Evolutionary conservation across 2,113 vertebrate genomes (phyloP).

Genomic region (Phylloscopus trochilus): DNA sequence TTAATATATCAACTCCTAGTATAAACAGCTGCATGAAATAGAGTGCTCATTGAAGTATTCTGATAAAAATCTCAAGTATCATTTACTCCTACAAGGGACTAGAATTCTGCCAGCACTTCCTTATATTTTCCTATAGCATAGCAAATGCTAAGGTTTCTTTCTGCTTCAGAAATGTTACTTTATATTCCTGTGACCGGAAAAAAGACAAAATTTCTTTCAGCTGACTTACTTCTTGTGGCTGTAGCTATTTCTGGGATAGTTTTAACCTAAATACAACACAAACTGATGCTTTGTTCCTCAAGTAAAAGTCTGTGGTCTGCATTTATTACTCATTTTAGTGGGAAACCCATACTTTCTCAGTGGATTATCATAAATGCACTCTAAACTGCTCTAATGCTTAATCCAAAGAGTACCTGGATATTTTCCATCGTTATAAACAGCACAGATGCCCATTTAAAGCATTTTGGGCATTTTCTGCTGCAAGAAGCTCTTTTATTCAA

Average conservation of each 20-base stretch:
- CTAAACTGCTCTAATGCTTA: neutral
- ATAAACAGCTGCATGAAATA: neutral
- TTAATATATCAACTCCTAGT: neutral
- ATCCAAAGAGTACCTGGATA: neutral
- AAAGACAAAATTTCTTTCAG: neutral
- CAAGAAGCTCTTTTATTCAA: neutral
- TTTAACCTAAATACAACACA: neutral
- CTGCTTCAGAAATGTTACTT: neutral
- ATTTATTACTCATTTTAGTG: neutral
- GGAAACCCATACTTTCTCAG: neutral
- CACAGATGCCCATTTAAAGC: neutral
- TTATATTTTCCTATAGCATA: neutral
- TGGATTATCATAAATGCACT: conserved; percentile 3
- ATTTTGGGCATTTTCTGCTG: neutral
- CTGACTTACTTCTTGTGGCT: neutral
- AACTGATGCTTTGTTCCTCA: neutral
- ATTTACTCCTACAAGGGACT: neutral
- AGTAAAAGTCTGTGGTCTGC: neutral
- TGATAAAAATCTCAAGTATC: neutral
- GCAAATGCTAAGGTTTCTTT: neutral
- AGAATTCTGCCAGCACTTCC: neutral
- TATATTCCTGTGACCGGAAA: neutral
- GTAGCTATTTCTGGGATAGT: neutral
- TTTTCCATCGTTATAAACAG: neutral
- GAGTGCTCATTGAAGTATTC: neutral